Conservation (phyloP, 2,797 vertebrate genomes). For the Urocyon cinereoargenteus region DNA sequence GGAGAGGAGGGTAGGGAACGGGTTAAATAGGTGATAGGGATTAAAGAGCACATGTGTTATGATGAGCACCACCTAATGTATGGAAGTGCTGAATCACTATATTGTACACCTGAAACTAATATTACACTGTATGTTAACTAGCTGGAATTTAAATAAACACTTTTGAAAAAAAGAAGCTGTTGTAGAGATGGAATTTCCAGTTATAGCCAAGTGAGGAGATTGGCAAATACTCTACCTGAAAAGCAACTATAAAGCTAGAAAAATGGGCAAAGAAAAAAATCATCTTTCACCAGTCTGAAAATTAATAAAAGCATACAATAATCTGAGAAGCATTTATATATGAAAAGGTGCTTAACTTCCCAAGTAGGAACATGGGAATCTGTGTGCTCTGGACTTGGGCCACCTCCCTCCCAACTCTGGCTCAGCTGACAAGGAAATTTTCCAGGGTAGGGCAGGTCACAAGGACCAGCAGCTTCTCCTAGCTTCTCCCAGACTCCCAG, state of each 20-base stretch:
- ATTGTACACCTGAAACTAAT: background rate
- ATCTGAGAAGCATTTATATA: background rate
- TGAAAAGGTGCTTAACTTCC: background rate
- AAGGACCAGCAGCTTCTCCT: background rate
- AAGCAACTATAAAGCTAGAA: background rate
- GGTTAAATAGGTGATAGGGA: background rate
- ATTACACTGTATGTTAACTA: background rate
- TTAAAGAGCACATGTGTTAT: background rate
- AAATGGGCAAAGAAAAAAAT: background rate
- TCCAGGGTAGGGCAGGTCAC: background rate
- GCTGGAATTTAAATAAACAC: background rate
- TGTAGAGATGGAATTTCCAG: background rate
- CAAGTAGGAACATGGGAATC: background rate
- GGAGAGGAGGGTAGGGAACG: background rate
- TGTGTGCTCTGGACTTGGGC: background rate
- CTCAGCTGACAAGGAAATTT: background rate
- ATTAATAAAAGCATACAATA: background rate
- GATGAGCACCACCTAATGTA: background rate
- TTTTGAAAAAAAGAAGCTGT: background rate
- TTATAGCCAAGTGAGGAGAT: background rate
- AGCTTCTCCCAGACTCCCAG: too few species aligned
- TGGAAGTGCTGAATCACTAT: background rate
- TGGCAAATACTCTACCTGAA: background rate
- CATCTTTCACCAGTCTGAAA: background rate
- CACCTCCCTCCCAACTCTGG: background rate